Percentiles rank a stretch among this genome's conserved stretches.
Evolutionary conservation across 2,113 vertebrate genomes (phyloP).

Genomic region (Podiceps cristatus): DNA sequence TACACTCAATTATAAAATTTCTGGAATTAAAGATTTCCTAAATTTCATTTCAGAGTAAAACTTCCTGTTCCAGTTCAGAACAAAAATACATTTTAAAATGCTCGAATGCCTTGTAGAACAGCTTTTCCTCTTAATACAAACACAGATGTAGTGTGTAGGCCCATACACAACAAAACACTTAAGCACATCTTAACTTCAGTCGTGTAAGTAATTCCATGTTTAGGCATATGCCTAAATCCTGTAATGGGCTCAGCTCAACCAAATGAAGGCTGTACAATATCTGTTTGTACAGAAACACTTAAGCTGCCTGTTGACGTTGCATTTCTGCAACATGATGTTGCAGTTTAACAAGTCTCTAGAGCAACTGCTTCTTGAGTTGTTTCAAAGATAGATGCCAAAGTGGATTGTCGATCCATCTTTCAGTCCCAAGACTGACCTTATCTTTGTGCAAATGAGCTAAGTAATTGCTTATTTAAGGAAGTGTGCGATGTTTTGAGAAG

Average conservation of each 20-base stretch:
- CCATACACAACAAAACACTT: slow-evolving; percentile 26
- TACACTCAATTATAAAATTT: not conserved
- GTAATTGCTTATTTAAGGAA: slow-evolving; percentile 14
- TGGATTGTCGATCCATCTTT: not conserved
- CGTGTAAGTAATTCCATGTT: not conserved
- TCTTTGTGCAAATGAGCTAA: not conserved
- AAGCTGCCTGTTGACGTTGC: not conserved
- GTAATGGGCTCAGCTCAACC: not conserved
- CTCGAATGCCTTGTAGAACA: slow-evolving; percentile 22
- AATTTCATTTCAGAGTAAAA: slow-evolving; percentile 29
- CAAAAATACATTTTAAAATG: slow-evolving; percentile 32
- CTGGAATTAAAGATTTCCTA: slow-evolving; percentile 9
- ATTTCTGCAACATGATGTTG: not conserved
- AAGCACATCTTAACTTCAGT: slow-evolving; percentile 1
- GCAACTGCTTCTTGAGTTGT: not conserved
- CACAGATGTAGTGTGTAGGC: slow-evolving; percentile 53
- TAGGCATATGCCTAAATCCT: not conserved
- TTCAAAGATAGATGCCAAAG: not conserved
- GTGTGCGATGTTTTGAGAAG: not conserved
- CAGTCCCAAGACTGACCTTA: not conserved
- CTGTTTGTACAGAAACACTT: not conserved
- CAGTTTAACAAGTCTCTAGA: not conserved
- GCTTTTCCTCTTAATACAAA: slow-evolving; percentile 56
- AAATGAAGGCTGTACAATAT: not conserved
- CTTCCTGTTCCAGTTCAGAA: slow-evolving; percentile 48